phyloP scores from a whole-genome alignment of 2,797 vertebrate genomes.

The Hyperoplus immaculatus region DNA sequence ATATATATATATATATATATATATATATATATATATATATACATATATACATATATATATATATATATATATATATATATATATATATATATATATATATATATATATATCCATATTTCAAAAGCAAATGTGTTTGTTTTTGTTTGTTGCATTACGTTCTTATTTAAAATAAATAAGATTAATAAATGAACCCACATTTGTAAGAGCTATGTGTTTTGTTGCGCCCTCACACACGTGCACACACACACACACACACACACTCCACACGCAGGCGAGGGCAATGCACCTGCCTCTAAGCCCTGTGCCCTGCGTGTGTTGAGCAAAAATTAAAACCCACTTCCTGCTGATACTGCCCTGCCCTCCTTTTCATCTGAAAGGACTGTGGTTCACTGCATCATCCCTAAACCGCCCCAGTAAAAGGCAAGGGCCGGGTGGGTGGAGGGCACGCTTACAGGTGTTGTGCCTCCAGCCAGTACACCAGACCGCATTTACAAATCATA shows the following conservation, averaged over 20 bases:
- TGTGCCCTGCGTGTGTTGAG: slow-evolving; percentile 23
- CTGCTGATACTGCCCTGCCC: slow-evolving; percentile 60
- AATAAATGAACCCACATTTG: slow-evolving; percentile 75
- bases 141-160: slow-evolving; percentile 64
- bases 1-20: slow-evolving; percentile 51
- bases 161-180: slow-evolving; percentile 82
- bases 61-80: slow-evolving; percentile 38
- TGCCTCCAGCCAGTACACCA: slow-evolving; percentile 68
- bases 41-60: neutral
- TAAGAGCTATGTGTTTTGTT: slow-evolving; percentile 47
- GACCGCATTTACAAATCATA: slow-evolving; percentile 61
- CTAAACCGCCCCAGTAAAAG: slow-evolving; percentile 47
- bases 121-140: slow-evolving; percentile 39
- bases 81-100: too few relatives aligned
- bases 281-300: slow-evolving; percentile 70
- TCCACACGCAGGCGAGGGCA: slow-evolving; percentile 17
- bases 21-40: too few relatives aligned
- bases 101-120: slow-evolving; percentile 32
- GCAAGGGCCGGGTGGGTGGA: slow-evolving; percentile 16
- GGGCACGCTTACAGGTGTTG: slow-evolving; percentile 76
- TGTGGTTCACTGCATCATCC: slow-evolving; percentile 69
- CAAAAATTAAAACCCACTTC: slow-evolving; percentile 66
- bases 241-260: slow-evolving; percentile 27
- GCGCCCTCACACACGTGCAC: slow-evolving; percentile 21
- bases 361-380: slow-evolving; percentile 74